Percentiles rank a stretch among this genome's conserved stretches.
These are phyloP conservation scores for Archegozetes longisetosus DNA, from an alignment of 1,140 invertebrate species.

Conservation along the genomic window DNA sequence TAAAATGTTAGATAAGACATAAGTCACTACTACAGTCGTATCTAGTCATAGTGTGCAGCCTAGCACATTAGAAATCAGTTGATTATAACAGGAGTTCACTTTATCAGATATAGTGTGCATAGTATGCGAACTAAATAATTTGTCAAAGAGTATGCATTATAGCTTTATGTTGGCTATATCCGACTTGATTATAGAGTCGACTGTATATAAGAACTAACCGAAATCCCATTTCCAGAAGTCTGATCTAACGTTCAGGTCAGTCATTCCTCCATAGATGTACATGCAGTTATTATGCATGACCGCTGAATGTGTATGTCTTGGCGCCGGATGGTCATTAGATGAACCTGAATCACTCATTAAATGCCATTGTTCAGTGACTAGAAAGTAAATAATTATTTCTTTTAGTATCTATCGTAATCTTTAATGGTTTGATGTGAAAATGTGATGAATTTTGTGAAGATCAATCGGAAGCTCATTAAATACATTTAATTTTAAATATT, in stretches of 20 bases:
- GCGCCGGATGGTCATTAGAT: constrained; percentile 37
- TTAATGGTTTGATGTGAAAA: no score
- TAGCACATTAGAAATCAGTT: constrained; percentile 8
- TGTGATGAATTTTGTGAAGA: no score
- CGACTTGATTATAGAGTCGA: not conserved
- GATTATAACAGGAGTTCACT: no score
- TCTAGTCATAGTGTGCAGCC: not conserved
- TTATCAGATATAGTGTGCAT: no score
- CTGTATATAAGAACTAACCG: constrained; percentile 26
- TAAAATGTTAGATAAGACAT: constrained; percentile 10
- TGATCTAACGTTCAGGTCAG: constrained; percentile 55
- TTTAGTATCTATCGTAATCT: not conserved
- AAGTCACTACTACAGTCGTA: not conserved
- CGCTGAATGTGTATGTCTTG: constrained; percentile 66
- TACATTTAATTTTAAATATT: no score
- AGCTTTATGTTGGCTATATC: constrained; percentile 1
- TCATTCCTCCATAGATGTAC: constrained; percentile 80
- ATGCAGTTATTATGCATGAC: constrained; percentile 57
- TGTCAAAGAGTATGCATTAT: no score
- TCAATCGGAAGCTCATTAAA: no score
- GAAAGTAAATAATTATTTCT: not conserved
- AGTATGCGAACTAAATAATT: no score
- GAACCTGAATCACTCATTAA: constrained; percentile 20
- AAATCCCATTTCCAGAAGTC: constrained; percentile 75
- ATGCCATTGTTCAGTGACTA: constrained; percentile 31